Conservation (phyloP, 2,113 vertebrate species). For the Toxotes jaculatrix region DNA sequence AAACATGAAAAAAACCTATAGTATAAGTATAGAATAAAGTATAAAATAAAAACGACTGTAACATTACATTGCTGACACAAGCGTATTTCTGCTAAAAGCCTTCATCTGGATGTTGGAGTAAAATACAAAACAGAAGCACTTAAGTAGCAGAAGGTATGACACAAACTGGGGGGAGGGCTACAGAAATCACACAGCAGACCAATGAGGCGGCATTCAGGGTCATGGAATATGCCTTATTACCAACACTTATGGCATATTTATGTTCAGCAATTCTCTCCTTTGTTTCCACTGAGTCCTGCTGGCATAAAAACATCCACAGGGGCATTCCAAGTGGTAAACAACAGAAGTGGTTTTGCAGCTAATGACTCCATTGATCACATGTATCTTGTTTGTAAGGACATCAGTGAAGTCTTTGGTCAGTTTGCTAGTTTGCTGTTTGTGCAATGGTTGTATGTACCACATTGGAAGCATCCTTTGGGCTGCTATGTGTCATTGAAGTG, state of each 20-base stretch:
- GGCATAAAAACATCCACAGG: constrained; percentile 23
- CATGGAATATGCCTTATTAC: background rate
- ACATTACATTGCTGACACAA: no score
- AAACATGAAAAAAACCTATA: no score
- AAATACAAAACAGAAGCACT: no score
- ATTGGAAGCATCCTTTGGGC: constrained; percentile 1
- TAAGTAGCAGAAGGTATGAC: no score
- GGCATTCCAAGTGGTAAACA: constrained; percentile 11
- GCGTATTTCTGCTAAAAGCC: no score
- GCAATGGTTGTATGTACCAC: background rate
- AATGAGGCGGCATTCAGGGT: no score
- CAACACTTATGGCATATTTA: background rate
- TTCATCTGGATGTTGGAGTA: no score
- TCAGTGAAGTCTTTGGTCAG: constrained; percentile 12
- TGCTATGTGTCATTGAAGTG: background rate
- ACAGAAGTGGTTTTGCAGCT: constrained; percentile 7
- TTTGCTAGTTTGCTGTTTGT: constrained; percentile 20
- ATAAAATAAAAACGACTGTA: no score
- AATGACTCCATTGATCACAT: constrained; percentile 17
- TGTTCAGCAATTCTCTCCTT: background rate
- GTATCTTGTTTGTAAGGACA: constrained; percentile 10
- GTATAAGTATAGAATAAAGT: no score
- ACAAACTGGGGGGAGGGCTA: no score
- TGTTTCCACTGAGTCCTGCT: background rate
- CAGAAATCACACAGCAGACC: no score